These are phyloP conservation scores for Agrotis clavis DNA, from an alignment of 2,888 invertebrate genomes.

Conservation along the genomic window DNA sequence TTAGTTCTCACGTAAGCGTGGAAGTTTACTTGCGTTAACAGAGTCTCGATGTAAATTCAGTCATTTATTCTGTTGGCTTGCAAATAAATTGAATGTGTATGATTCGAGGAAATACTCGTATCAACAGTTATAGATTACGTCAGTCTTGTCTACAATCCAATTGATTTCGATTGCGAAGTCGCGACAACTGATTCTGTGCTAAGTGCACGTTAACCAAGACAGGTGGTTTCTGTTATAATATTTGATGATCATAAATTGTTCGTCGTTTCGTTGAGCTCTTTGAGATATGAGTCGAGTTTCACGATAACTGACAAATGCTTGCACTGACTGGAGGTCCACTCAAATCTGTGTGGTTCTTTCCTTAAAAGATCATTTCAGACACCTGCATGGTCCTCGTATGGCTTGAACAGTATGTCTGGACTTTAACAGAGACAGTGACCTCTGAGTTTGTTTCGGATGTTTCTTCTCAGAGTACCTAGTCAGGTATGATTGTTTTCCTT, in stretches of 20 bases:
- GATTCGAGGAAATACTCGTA: conserved; percentile 52
- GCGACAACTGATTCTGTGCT: neutral
- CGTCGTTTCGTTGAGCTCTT: no score
- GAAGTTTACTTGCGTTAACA: conserved; percentile 35
- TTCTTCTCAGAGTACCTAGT: no score
- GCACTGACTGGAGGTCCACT: no score
- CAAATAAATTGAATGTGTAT: conserved; percentile 56
- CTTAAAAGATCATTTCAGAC: no score
- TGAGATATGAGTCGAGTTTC: no score
- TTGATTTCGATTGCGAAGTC: conserved; percentile 31
- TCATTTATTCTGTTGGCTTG: conserved; percentile 57
- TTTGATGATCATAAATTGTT: neutral
- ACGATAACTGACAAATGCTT: no score
- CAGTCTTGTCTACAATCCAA: conserved; percentile 25
- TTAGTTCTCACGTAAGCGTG: conserved; percentile 62
- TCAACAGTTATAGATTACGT: conserved; percentile 45
- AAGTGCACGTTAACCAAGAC: neutral
- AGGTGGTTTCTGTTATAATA: conserved; percentile 11
- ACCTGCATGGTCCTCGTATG: no score
- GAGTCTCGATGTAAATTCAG: conserved; percentile 58
- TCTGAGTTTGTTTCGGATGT: no score
- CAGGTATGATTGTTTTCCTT: no score
- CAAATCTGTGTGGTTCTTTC: no score
- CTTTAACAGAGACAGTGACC: no score
- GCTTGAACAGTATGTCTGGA: no score